Percentiles rank a stretch among this genome's conserved stretches.
These are phyloP conservation scores for Romanogobio albipinnatus DNA, from an alignment of 2,113 vertebrate species.

Conservation along the genomic window DNA sequence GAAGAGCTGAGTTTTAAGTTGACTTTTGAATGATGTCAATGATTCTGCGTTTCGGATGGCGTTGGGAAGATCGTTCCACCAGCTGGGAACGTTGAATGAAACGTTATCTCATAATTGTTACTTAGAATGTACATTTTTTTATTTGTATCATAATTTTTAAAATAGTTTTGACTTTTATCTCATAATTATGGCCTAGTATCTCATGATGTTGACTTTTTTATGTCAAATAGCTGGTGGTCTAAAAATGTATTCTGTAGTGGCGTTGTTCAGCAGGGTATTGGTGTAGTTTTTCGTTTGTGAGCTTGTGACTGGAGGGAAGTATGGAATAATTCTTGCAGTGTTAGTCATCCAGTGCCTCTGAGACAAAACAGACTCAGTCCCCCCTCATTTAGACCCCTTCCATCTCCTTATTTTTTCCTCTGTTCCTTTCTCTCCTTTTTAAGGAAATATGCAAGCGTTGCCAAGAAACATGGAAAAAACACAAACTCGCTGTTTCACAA, in stretches of 20 bases:
- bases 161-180: neutral
- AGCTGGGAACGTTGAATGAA: too few relatives aligned
- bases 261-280: neutral
- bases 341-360: slow-evolving; percentile 53
- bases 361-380: slow-evolving; percentile 43
- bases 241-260: neutral
- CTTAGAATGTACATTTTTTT: neutral
- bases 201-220: neutral
- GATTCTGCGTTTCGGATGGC: too few relatives aligned
- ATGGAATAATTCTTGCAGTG: slow-evolving; percentile 49
- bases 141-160: too few relatives aligned
- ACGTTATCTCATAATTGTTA: neutral
- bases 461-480: slow-evolving; percentile 48
- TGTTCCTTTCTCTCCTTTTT: slow-evolving; percentile 46
- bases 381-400: slow-evolving; percentile 27
- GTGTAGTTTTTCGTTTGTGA: neutral
- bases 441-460: slow-evolving; percentile 44
- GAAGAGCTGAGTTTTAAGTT: too few relatives aligned
- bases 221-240: neutral
- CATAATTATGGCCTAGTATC: neutral
- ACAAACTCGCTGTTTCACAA: slow-evolving; percentile 18
- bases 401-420: slow-evolving; percentile 8
- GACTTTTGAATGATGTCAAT: too few relatives aligned
- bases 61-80: too few relatives aligned
- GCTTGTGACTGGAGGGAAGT: slow-evolving; percentile 29